These are phyloP conservation scores for Amblyraja radiata DNA, from an alignment of 2,797 vertebrate genomes.

Conservation along the genomic window DNA sequence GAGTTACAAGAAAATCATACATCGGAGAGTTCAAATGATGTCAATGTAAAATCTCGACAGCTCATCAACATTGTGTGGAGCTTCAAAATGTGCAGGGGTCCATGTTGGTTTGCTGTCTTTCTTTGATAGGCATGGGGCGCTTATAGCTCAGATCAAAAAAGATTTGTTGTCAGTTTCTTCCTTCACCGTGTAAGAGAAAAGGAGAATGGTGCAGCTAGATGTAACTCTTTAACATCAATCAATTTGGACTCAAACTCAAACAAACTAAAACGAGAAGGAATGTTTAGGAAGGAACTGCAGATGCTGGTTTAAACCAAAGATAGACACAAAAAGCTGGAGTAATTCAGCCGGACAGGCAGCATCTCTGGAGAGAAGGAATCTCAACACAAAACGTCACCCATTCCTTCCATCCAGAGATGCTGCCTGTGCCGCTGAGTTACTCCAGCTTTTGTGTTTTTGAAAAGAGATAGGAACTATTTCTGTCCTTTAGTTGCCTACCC, in stretches of 20 bases:
- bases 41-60: neutral
- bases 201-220: neutral
- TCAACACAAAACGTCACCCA: too few species aligned
- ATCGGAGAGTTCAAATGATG: neutral
- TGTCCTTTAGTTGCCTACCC: neutral
- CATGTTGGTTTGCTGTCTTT: neutral
- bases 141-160: neutral
- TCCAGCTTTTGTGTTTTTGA: too few species aligned
- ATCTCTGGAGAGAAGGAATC: too few species aligned
- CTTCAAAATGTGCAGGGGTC: neutral
- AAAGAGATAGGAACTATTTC: neutral
- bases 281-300: too few species aligned
- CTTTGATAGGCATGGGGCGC: too few species aligned
- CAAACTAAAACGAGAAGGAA: neutral
- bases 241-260: neutral
- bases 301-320: too few species aligned
- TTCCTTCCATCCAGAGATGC: too few species aligned
- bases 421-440: too few species aligned
- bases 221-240: neutral
- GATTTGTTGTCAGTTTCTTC: neutral
- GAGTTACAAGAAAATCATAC: neutral
- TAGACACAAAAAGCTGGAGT: too few species aligned
- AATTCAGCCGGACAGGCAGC: too few species aligned
- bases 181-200: neutral
- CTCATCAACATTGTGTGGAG: neutral